phyloP scores from a whole-genome alignment of 2,888 invertebrate genomes.

The Diadegma fenestrale region DNA sequence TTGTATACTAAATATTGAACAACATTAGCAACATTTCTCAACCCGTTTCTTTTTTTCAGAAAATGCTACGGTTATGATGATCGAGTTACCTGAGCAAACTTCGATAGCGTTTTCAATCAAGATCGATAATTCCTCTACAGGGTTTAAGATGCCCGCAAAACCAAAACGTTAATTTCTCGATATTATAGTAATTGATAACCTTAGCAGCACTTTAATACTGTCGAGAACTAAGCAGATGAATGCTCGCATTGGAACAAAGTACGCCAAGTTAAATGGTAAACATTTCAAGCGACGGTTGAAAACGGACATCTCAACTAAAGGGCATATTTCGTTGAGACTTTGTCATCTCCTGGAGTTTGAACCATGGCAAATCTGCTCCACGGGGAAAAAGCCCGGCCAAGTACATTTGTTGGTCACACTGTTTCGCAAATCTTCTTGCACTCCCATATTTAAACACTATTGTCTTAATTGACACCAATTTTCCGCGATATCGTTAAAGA shows the following conservation, averaged over 20 bases:
- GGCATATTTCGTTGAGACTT: constrained; percentile 55
- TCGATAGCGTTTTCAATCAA: background rate
- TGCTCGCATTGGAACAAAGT: constrained; percentile 42
- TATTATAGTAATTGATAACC: constrained; percentile 56
- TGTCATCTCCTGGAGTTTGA: constrained; percentile 36
- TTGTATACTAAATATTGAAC: background rate
- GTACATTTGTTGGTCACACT: no score
- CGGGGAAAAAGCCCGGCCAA: no score
- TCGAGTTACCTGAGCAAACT: background rate
- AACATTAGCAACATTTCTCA: no score
- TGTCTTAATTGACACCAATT: no score
- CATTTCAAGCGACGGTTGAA: constrained; percentile 36
- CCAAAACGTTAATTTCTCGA: constrained; percentile 36
- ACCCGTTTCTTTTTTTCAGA: no score
- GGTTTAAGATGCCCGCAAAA: background rate
- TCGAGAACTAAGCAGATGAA: constrained; percentile 7
- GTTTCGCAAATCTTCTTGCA: no score
- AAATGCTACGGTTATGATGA: no score
- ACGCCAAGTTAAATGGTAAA: constrained; percentile 27
- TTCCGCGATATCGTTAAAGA: no score
- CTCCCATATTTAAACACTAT: no score
- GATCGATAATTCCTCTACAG: constrained; percentile 17
- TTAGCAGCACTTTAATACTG: constrained; percentile 44
- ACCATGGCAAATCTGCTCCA: no score
- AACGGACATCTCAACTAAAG: constrained; percentile 27